Conservation (phyloP, 2,888 invertebrate genomes). For the Sisyra terminalis region DNA sequence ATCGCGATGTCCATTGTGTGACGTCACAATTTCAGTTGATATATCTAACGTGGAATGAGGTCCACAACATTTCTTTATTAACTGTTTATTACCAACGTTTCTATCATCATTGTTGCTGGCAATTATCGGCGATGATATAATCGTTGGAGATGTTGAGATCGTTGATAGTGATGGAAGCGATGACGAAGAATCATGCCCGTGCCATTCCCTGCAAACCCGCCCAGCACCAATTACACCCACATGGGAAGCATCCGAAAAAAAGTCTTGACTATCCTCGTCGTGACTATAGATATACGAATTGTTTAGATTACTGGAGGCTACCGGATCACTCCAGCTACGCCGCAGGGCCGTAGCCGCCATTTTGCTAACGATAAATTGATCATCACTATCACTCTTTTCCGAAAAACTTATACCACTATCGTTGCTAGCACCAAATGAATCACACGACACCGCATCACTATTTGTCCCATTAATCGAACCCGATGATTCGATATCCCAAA, state of each 20-base stretch:
- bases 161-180: constrained; percentile 2
- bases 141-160: constrained; percentile 4
- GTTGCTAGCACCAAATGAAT: constrained; percentile 11
- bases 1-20: constrained; percentile 59
- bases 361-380: constrained; percentile 17
- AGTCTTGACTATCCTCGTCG: constrained; percentile 22
- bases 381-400: background rate
- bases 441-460: constrained; percentile 7
- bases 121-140: constrained; percentile 6
- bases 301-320: constrained; percentile 22
- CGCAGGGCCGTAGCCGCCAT: constrained; percentile 26
- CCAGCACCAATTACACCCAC: constrained; percentile 25
- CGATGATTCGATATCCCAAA: constrained; percentile 47
- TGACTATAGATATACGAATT: constrained; percentile 27
- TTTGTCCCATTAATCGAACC: constrained; percentile 6
- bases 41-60: constrained; percentile 24
- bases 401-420: constrained; percentile 11
- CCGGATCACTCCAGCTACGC: constrained; percentile 48
- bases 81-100: constrained; percentile 21
- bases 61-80: constrained; percentile 14
- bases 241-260: constrained; percentile 25
- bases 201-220: constrained; percentile 16
- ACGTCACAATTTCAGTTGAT: constrained; percentile 62
- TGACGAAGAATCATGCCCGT: constrained; percentile 2
- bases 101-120: constrained; percentile 9